Conservation (phyloP, 2,888 invertebrate genomes). For the Dryobotodes eremita region DNA sequence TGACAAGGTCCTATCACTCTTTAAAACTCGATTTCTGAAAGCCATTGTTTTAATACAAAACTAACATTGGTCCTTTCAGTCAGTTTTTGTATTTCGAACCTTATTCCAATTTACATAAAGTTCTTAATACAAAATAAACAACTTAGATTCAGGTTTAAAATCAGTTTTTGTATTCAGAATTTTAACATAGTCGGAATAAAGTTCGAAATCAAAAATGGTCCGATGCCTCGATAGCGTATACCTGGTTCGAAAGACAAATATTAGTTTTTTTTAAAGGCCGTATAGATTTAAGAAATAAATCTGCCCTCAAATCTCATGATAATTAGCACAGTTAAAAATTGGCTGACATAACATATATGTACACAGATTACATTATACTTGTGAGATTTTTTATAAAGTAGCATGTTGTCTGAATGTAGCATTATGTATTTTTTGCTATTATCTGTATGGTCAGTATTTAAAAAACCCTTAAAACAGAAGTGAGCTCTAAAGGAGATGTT, state of each 20-base stretch:
- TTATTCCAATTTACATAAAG: background rate
- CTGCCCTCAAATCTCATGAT: background rate
- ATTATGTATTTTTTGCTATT: too few relatives aligned
- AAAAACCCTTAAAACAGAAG: too few relatives aligned
- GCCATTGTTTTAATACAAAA: background rate
- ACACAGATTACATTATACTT: too few relatives aligned
- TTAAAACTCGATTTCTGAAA: slow-evolving; percentile 9
- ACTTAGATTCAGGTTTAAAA: too few relatives aligned
- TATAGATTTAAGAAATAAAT: background rate
- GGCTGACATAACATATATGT: too few relatives aligned
- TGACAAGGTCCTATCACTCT: slow-evolving; percentile 33
- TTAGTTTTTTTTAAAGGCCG: background rate
- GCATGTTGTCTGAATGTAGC: too few relatives aligned
- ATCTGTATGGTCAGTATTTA: too few relatives aligned
- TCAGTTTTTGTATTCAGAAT: background rate
- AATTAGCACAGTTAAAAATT: too few relatives aligned
- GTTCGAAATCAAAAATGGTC: background rate
- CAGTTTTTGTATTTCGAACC: background rate
- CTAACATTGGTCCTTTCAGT: background rate
- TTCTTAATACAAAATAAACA: background rate
- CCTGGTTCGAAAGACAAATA: too few relatives aligned
- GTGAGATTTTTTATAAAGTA: too few relatives aligned
- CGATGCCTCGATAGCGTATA: background rate
- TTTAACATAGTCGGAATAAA: background rate
- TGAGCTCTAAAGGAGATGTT: too few relatives aligned